These are phyloP conservation scores for Alligator sinensis DNA, from an alignment of 2,113 vertebrate genomes.

Conservation along the genomic window DNA sequence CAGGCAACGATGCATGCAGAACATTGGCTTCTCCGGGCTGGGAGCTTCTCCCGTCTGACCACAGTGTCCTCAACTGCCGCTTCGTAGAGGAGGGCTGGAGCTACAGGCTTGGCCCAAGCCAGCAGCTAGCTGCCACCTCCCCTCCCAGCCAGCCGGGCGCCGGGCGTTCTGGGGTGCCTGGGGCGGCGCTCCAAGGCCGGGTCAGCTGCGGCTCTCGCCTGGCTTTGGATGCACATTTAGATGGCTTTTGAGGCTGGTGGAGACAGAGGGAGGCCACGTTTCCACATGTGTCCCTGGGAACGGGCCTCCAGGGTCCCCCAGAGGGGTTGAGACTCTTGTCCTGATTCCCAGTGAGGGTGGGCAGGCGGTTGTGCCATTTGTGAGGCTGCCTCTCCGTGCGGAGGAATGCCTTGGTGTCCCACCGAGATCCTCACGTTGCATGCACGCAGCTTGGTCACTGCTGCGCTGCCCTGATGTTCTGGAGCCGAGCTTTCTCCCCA, in stretches of 20 bases:
- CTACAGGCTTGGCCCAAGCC: not conserved
- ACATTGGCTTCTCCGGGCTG: too few species aligned
- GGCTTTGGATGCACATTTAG: not conserved
- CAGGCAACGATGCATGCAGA: too few species aligned
- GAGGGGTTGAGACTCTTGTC: not conserved
- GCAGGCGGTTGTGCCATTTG: not conserved
- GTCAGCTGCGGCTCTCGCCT: not conserved
- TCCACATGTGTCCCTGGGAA: not conserved
- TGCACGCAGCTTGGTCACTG: too few species aligned
- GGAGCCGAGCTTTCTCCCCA: too few species aligned
- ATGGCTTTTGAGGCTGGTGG: not conserved
- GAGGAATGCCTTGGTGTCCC: not conserved
- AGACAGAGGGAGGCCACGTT: not conserved
- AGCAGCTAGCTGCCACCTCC: not conserved
- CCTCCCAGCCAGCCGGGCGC: not conserved
- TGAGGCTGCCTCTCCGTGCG: not conserved
- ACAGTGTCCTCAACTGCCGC: not conserved
- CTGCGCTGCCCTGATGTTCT: not conserved
- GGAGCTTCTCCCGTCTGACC: not conserved
- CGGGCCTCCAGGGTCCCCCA: not conserved
- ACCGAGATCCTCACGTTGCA: not conserved
- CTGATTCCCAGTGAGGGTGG: not conserved
- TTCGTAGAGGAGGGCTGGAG: not conserved
- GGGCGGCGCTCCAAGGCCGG: too few species aligned
- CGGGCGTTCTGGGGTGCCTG: not conserved